phyloP scores from a whole-genome alignment of 2,888 invertebrate species.

The Caenorhabditis sp. region DNA sequence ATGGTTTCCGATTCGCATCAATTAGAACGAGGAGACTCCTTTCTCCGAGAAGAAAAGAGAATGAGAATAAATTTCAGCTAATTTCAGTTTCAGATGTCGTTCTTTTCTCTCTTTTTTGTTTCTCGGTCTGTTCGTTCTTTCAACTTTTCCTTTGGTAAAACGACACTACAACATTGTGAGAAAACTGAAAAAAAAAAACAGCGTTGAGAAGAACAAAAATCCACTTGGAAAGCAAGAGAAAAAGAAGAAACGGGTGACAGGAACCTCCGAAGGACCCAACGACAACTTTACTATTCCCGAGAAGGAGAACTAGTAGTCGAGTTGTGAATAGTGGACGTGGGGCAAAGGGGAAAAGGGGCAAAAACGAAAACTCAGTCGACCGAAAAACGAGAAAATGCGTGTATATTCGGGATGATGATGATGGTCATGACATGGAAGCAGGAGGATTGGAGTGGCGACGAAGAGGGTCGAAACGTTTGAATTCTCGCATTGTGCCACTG shows the following conservation, averaged over 20 bases:
- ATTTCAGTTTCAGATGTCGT: constrained; percentile 2
- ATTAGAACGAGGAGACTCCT: constrained; percentile 28
- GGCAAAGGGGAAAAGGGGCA: constrained; percentile 26
- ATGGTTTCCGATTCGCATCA: constrained; percentile 54
- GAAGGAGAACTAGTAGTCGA: constrained; percentile 29
- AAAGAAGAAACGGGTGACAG: background rate
- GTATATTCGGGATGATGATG: constrained; percentile 55
- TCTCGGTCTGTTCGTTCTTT: too few relatives aligned
- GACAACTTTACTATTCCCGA: constrained; percentile 57
- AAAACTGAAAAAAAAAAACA: constrained; percentile 17
- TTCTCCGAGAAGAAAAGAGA: constrained; percentile 15
- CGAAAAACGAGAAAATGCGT: constrained; percentile 37
- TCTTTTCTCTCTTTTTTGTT: constrained; percentile 1
- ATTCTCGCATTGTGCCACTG: constrained; percentile 28
- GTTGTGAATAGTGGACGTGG: background rate
- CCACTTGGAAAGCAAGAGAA: too few relatives aligned
- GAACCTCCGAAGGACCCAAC: background rate
- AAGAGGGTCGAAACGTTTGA: constrained; percentile 47
- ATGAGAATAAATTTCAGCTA: constrained; percentile 44
- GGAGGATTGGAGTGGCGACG: constrained; percentile 14
- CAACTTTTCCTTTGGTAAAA: too few relatives aligned
- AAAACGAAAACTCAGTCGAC: constrained; percentile 59
- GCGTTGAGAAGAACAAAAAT: too few relatives aligned
- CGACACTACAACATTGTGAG: too few relatives aligned
- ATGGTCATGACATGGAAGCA: constrained; percentile 53